Conservation (phyloP, 2,888 invertebrate species). For the Acrobasis suavella region DNA sequence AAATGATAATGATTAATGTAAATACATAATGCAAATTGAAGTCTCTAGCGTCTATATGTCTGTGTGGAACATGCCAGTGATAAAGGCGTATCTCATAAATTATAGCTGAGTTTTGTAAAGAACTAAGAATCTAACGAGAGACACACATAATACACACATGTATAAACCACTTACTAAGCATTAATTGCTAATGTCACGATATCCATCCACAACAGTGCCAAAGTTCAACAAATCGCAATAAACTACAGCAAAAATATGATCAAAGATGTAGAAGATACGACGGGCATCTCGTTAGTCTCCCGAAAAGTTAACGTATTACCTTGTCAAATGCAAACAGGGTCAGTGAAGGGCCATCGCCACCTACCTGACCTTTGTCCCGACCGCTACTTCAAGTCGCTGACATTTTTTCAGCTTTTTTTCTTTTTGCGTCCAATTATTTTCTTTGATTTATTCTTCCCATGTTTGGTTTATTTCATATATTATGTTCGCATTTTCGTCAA, state of each 20-base stretch:
- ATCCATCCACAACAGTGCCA: too few species aligned
- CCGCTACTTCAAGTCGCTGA: constrained; percentile 17
- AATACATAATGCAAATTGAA: too few species aligned
- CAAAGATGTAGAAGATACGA: neutral
- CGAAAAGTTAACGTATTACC: constrained; percentile 17
- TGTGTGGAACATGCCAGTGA: too few species aligned
- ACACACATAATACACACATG: too few species aligned
- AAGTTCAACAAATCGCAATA: neutral
- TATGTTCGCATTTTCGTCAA: neutral
- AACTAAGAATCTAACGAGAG: too few species aligned
- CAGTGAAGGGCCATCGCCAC: constrained; percentile 15
- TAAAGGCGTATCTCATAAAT: too few species aligned
- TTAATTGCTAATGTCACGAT: neutral
- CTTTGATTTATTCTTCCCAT: constrained; percentile 12
- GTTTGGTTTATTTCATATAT: neutral
- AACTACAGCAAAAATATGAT: neutral
- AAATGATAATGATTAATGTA: too few species aligned
- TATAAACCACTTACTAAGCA: too few species aligned
- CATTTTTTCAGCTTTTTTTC: constrained; percentile 14
- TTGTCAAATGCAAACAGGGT: constrained; percentile 20
- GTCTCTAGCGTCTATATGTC: too few species aligned
- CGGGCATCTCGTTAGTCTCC: neutral
- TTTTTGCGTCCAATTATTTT: constrained; percentile 14
- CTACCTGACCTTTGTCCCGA: constrained; percentile 19
- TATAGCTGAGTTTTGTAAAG: too few species aligned